phyloP scores from a whole-genome alignment of 2,888 invertebrate species.

The Agrotis puta region DNA sequence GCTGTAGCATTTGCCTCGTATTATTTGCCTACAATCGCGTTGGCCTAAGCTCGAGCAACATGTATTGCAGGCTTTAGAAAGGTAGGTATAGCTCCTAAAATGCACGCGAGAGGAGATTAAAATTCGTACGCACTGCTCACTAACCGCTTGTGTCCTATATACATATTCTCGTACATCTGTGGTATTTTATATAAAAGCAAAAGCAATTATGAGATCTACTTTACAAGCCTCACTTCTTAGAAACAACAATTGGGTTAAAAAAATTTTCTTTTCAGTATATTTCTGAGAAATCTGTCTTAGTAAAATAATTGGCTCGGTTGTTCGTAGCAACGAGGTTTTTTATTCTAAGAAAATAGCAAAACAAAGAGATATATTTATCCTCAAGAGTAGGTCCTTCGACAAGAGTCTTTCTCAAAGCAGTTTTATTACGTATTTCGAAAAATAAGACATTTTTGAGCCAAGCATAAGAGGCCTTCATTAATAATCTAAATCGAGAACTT shows the following conservation, averaged over 20 bases:
- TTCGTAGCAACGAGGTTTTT: conserved; percentile 7
- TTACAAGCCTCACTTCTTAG: not conserved
- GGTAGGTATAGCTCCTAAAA: too few relatives aligned
- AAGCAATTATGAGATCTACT: not conserved
- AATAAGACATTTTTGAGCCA: not conserved
- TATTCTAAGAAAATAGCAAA: conserved; percentile 6
- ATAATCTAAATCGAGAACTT: not conserved
- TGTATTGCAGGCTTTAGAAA: too few relatives aligned
- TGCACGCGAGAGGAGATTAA: too few relatives aligned
- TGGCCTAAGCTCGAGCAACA: too few relatives aligned
- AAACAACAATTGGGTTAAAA: not conserved
- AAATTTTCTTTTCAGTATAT: conserved; percentile 2
- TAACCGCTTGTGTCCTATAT: too few relatives aligned
- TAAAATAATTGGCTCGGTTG: not conserved
- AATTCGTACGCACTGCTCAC: too few relatives aligned
- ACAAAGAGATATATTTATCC: conserved; percentile 5
- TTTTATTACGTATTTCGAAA: not conserved
- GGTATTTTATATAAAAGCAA: not conserved
- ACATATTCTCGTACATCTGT: too few relatives aligned
- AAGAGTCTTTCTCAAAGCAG: not conserved
- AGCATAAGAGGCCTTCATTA: not conserved
- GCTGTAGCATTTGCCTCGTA: too few relatives aligned
- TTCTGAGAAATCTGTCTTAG: not conserved
- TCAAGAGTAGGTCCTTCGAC: not conserved
- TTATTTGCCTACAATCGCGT: too few relatives aligned